Evolutionary conservation across 2,113 vertebrate species (phyloP).

Genomic region (Silurus meridionalis): DNA sequence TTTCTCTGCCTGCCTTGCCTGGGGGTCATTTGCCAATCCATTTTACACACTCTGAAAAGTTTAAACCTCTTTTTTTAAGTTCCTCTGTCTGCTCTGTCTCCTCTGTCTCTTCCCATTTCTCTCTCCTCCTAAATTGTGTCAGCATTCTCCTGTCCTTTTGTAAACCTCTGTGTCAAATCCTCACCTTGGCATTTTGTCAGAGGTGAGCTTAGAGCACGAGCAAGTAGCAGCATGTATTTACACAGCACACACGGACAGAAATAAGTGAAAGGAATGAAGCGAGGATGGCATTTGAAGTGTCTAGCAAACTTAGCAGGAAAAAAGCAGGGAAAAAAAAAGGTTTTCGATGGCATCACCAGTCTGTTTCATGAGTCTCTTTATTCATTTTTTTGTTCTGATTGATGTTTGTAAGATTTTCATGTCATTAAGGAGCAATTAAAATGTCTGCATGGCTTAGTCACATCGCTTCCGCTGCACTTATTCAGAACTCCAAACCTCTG

Average conservation of each 20-base stretch:
- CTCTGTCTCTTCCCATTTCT: constrained; percentile 49
- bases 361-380: background rate
- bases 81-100: background rate
- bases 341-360: constrained; percentile 17
- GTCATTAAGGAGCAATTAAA: constrained; percentile 28
- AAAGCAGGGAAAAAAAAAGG: constrained; percentile 49
- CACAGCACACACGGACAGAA: constrained; percentile 65
- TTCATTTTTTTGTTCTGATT: background rate
- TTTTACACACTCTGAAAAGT: constrained; percentile 68
- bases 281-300: constrained; percentile 70
- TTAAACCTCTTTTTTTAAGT: constrained; percentile 56
- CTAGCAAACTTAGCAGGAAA: constrained; percentile 68
- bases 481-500: constrained; percentile 6
- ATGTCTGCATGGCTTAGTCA: background rate
- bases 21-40: constrained; percentile 75
- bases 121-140: constrained; percentile 56
- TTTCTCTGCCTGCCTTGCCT: constrained; percentile 68
- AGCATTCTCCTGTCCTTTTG: constrained; percentile 59
- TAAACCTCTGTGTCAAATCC: constrained; percentile 70
- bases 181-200: constrained; percentile 70
- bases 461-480: background rate
- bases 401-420: constrained; percentile 23
- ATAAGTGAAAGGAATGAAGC: constrained; percentile 56
- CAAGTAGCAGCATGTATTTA: constrained; percentile 65
- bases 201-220: constrained; percentile 65